phyloP scores from a whole-genome alignment of 2,888 invertebrate species.

The Dugesia japonica region DNA sequence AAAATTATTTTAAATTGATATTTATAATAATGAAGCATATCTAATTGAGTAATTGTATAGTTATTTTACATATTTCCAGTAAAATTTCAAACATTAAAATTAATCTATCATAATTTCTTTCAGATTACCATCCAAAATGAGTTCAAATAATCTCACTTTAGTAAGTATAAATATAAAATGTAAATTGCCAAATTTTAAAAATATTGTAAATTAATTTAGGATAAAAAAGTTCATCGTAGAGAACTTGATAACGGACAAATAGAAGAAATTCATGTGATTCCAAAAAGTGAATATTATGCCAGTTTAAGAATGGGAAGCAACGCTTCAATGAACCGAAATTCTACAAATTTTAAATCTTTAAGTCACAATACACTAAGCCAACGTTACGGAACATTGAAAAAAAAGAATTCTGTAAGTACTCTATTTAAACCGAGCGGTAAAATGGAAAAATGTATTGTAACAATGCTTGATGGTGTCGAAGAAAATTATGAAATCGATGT shows the following conservation, averaged over 20 bases:
- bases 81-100: too few species aligned
- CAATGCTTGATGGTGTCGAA: constrained; percentile 29
- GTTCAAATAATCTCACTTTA: not conserved
- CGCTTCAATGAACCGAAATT: not conserved
- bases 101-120: too few species aligned
- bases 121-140: not conserved
- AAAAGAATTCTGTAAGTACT: not conserved
- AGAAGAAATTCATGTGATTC: constrained; percentile 27
- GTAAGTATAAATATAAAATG: not conserved
- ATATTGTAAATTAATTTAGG: not conserved
- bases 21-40: too few species aligned
- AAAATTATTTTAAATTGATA: too few species aligned
- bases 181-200: not conserved
- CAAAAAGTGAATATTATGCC: constrained; percentile 34
- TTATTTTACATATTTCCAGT: too few species aligned
- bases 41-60: too few species aligned
- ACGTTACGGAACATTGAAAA: constrained; percentile 13
- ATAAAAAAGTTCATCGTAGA: not conserved
- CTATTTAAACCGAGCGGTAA: constrained; percentile 29
- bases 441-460: constrained; percentile 27
- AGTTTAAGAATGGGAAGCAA: constrained; percentile 27
- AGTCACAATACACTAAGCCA: not conserved
- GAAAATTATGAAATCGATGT: constrained; percentile 25
- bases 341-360: not conserved
- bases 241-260: constrained; percentile 27